Evolutionary conservation across 2,888 invertebrate genomes (phyloP), one percentile per base, ranked within the genome.

Genomic region (Eulithis prunata): DNA sequence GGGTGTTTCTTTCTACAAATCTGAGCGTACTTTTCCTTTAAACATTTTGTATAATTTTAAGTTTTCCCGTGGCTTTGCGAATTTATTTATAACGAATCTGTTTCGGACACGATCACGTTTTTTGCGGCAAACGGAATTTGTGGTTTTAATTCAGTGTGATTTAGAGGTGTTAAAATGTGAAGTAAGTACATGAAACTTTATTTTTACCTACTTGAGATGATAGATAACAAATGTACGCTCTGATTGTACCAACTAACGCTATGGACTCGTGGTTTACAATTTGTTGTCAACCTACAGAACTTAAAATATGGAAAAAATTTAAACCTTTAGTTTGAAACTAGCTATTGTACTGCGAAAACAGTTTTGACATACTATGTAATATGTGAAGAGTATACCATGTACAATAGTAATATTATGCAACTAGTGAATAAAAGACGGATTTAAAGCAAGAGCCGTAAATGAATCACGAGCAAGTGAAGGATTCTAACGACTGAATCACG

Each of bases 21-120:
- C 10, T 41, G 41, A 41, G 8, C 41, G 41, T 8, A 41, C 8
- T 41, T 41, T 41, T 11, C 41, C 3, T 32, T 7, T 8, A 0
- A 41, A 45, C 12, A n/a, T n/a, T 45, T 12, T 45, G 45, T 45
- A 45, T 45, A 45, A 21, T 49, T 49, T 10, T 21, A 21, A 49
- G 49, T 47, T 46, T 46, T 47, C 7, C 6, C n/a, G 60, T 57
- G 57, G 64, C n/a, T 53, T 61, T 65, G 64, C 66, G 55, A 59
- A 41, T 63, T 36, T 46, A n/a, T 13, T 57, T 54, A 64, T 62
- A 66, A 66, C 68, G 73, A 74, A 80, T 74, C 81, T 83, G 82
- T 75, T 69, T 76, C 80, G 81, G 82, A 81, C 77, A 78, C 77
- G 62, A 53, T 56, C 32, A 13, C 47, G 47, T 32, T 21, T 57